Percentiles rank a stretch among this genome's conserved stretches.
These are phyloP conservation scores for Centroberyx gerrardi DNA, from an alignment of 2,797 vertebrate species.

Conservation along the genomic window DNA sequence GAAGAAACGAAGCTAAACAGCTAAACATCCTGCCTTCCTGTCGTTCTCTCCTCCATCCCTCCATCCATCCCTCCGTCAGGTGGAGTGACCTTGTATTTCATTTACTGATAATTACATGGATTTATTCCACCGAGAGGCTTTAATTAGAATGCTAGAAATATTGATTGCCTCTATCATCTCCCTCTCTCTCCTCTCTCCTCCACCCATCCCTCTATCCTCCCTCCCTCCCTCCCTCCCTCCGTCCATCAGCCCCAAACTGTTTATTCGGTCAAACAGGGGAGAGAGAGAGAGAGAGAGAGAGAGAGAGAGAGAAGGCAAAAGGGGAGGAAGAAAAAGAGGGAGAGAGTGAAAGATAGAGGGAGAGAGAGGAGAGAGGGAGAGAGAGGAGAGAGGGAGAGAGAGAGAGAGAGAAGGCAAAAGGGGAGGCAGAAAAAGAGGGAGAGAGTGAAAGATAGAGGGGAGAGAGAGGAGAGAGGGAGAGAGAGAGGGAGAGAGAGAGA, in stretches of 20 bases:
- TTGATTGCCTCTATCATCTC: conserved; percentile 98
- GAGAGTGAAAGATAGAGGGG: too few species aligned
- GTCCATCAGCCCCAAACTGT: not conserved
- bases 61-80: conserved; percentile 62
- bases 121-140: conserved; percentile 99
- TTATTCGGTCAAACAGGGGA: too few species aligned
- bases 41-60: conserved; percentile 36
- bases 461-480: too few species aligned
- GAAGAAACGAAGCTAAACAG: not conserved
- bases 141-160: conserved; percentile 99
- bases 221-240: conserved; percentile 81
- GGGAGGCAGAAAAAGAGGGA: too few species aligned
- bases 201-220: conserved; percentile 6
- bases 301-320: too few species aligned
- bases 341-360: too few species aligned
- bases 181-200: conserved; percentile 57
- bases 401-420: too few species aligned
- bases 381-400: too few species aligned
- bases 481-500: too few species aligned
- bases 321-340: too few species aligned
- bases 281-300: not conserved
- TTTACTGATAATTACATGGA: conserved; percentile 99
- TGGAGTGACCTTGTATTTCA: conserved; percentile 99
- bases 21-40: conserved; percentile 22
- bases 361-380: too few species aligned